These are phyloP conservation scores for Aleadryas rufinucha DNA, from an alignment of 2,113 vertebrate species.

Conservation along the genomic window DNA sequence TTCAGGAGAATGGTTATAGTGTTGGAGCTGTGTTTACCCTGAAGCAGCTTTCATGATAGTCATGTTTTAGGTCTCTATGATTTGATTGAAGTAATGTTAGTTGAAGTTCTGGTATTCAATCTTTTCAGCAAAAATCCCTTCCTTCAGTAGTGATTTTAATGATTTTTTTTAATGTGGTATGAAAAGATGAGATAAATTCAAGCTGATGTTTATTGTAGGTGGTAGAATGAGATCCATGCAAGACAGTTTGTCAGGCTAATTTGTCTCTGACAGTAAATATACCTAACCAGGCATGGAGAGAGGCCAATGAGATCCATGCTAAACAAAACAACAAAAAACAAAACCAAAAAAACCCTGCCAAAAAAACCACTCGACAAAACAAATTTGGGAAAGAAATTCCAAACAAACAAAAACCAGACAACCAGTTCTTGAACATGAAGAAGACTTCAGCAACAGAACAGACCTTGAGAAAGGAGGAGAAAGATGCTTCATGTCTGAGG, in stretches of 20 bases:
- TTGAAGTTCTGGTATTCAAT: background rate
- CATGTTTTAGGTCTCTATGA: background rate
- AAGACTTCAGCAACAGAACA: background rate
- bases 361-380: background rate
- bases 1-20: background rate
- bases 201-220: background rate
- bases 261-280: background rate
- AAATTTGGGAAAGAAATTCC: background rate
- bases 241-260: background rate
- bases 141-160: background rate
- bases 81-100: background rate
- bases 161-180: background rate
- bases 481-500: background rate
- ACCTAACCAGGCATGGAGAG: background rate
- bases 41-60: background rate
- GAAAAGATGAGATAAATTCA: background rate
- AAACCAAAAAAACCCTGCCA: background rate
- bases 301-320: background rate
- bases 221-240: background rate
- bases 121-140: background rate
- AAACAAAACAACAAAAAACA: background rate
- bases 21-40: background rate
- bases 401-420: accelerated
- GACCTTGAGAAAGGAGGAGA: background rate
- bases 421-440: background rate